Evolutionary conservation across 2,888 invertebrate genomes (phyloP), one percentile per base, ranked within the genome.

Genomic region (Glaucopsyche alexis): DNA sequence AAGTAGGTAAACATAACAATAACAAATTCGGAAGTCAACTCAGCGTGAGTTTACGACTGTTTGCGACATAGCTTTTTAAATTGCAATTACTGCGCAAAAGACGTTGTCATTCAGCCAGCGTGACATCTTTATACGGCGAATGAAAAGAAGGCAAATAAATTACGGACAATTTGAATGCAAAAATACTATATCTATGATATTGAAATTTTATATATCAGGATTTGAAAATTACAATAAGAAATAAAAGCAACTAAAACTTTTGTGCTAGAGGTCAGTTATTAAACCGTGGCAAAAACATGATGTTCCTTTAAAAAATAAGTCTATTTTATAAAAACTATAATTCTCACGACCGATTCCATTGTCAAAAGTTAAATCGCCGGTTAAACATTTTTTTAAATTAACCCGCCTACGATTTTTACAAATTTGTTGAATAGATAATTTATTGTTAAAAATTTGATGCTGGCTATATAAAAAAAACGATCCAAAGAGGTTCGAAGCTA

Each of bases 321-420:
- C 65, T 40, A 40, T 65, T 9, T 19, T 55, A 40, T n/a, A 42
- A 60, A 42, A 42, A 16, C 16, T 66, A 47, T 2, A 7, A 67
- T 45, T 67, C 67, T 69, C 47, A 29, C 47, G 69, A 38, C 49
- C 19, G 29, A 29, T 19, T 8, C 69, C 8, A 69, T 69, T 69
- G 49, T 69, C 29, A 49, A 29, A 69, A 47, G 49, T 19, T 69
- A 47, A 69, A 69, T 65, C 38, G 50, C 19, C 50, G 40, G n/a
- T 40, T 40, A 45, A 9, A 65, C 16, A 52, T 80, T 80, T 80
- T 81, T 79, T 82, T 81, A 80, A 75, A 75, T 79, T 77, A 84
- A 88, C 91, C 92, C 92, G 92, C 92, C 92, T 89, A 90, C 90
- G 76, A 80, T 79, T 79, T 81, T 78, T 84, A 90, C 92, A 91